Base-by-base conservation (phyloP, 2,113 vertebrate genomes). In the Copsychus sechellarum region DNA sequence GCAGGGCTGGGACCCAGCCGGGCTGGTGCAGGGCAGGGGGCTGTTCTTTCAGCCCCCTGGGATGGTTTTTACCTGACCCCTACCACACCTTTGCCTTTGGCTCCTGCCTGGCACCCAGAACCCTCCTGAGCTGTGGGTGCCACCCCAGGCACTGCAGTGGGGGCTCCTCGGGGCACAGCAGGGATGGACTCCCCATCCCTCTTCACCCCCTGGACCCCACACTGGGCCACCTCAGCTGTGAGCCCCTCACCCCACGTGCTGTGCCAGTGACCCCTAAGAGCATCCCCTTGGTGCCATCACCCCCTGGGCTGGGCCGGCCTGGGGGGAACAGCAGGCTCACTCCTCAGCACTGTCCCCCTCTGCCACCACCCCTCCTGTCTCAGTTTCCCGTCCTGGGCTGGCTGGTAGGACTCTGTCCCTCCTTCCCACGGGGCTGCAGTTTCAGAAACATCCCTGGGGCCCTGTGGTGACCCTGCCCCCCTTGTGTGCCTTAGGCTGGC, bases 211-310 rank as follows among this genome's bases (percentile, higher is more conserved):
- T 31, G 31, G 18, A 34, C 40, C 40, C 28, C 4, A 2, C 34
- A 38, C 47, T 24, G 1, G 1, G 40, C 34, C 38, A 19, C 14
- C 36, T 38, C 28, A 18, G 13, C 31, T 2, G 1, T 8, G 47
- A 88, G 43, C 31, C 36, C 38, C 72, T 77, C 43, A 17, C 23
- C n/a, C 22, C 0, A 0, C 6, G 9, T 2, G 1, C 48, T 3
- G 0, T 31, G 31, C 18, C 15, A 11, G 19, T 34, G 50, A 57
- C 8, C 24, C 40, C 40, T 17, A 2, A 64, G 38, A 81, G 5
- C 40, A 9, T 15, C 19, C 22, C 28, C 11, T 5, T 3, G 48
- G 60, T 54, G 40, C 50, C 21, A 3, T 23, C 53, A 11, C 4
- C 26, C 31, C 7, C 36, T 8, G 9, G 31, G 22, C 74, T 48